These are phyloP conservation scores for Uropsilus gracilis DNA, from an alignment of 2,113 vertebrate species.

Conservation along the genomic window DNA sequence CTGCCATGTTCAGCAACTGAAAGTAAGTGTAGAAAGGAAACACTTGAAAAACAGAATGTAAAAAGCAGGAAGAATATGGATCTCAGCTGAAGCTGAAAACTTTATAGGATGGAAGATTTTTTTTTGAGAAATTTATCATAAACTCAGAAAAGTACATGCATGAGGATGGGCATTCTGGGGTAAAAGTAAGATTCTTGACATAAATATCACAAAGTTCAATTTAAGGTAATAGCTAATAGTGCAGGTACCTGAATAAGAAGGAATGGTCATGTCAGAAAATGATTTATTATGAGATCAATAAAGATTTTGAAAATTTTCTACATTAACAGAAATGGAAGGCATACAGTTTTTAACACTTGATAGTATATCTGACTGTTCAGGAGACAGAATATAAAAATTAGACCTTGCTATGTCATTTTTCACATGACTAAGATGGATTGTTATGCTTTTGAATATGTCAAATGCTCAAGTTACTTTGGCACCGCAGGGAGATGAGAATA, in stretches of 20 bases:
- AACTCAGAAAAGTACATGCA: rapidly evolving
- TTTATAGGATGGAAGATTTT: background rate
- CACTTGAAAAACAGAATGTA: background rate
- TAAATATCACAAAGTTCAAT: background rate
- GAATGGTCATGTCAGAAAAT: background rate
- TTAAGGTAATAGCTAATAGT: background rate
- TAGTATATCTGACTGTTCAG: background rate
- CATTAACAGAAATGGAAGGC: background rate
- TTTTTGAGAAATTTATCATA: background rate
- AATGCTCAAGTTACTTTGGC: background rate
- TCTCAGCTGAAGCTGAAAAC: background rate
- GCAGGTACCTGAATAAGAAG: background rate
- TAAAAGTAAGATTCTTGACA: background rate
- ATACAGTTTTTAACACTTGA: background rate
- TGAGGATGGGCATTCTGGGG: rapidly evolving
- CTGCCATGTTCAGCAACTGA: background rate
- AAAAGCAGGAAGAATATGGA: background rate
- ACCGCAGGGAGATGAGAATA: background rate
- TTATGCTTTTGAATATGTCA: background rate
- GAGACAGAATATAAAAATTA: background rate
- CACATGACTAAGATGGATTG: background rate
- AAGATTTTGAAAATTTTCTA: background rate
- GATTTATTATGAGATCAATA: background rate
- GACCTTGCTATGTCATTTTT: too few species aligned
- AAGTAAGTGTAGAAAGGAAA: background rate